phyloP scores from a whole-genome alignment of 2,888 invertebrate genomes.

The Noctua pronuba region DNA sequence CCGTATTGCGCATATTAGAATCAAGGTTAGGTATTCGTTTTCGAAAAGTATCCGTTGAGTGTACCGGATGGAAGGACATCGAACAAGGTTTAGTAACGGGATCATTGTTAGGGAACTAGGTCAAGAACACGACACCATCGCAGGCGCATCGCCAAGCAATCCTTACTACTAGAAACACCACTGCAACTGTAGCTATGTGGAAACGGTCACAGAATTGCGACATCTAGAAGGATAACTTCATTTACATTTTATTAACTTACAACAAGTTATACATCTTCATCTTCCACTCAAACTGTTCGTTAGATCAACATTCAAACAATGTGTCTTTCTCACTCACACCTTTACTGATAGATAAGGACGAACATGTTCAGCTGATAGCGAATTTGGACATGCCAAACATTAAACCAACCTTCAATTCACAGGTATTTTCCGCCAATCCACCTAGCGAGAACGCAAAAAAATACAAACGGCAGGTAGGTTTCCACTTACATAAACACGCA shows the following conservation, averaged over 20 bases:
- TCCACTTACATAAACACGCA: constrained; percentile 82
- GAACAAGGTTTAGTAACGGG: constrained; percentile 66
- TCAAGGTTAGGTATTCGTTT: constrained; percentile 38
- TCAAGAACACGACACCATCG: constrained; percentile 75
- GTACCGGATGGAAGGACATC: constrained; percentile 61
- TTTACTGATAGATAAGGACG: constrained; percentile 61
- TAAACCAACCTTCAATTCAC: constrained; percentile 61
- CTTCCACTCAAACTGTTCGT: constrained; percentile 43
- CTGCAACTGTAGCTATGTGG: constrained; percentile 1
- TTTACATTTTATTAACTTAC: constrained; percentile 37
- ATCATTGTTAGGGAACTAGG: constrained; percentile 70
- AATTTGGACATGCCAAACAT: constrained; percentile 52
- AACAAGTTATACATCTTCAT: constrained; percentile 58
- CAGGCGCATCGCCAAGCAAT: constrained; percentile 57
- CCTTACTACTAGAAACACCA: neutral
- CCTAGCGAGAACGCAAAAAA: constrained; percentile 58
- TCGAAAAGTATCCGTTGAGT: constrained; percentile 44
- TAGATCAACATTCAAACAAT: constrained; percentile 35
- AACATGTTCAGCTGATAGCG: constrained; percentile 40
- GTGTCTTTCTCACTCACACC: constrained; percentile 56
- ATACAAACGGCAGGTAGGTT: constrained; percentile 69
- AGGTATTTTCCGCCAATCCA: constrained; percentile 61
- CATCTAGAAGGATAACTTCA: constrained; percentile 39
- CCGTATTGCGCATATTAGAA: constrained; percentile 19
- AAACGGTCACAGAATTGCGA: constrained; percentile 13